These are phyloP conservation scores for Rotaria sp. DNA, from an alignment of 2,888 invertebrate genomes.

Conservation along the genomic window DNA sequence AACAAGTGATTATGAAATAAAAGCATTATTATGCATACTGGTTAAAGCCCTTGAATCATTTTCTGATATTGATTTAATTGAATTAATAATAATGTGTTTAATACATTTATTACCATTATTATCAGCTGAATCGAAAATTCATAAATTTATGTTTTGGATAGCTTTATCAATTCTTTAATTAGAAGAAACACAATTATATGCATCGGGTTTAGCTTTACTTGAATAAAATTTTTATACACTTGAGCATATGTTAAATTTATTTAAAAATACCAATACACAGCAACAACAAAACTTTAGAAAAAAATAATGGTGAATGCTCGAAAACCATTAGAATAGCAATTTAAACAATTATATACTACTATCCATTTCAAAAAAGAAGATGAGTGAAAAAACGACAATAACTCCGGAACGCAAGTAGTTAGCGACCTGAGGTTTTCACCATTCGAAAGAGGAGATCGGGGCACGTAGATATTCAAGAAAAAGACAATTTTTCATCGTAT, in stretches of 20 bases:
- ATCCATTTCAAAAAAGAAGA: too few relatives aligned
- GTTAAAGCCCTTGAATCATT: conserved; percentile 78
- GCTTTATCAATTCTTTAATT: conserved; percentile 85
- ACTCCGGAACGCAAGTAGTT: too few relatives aligned
- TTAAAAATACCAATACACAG: conserved; percentile 61
- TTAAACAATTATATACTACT: conserved; percentile 68
- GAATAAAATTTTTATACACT: conserved; percentile 93
- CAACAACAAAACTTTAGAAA: conserved; percentile 75
- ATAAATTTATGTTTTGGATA: conserved; percentile 90
- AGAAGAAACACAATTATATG: conserved; percentile 84
- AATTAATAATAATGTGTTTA: conserved; percentile 89
- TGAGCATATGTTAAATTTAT: conserved; percentile 57
- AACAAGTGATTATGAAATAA: conserved; percentile 69
- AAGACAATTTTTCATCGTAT: too few relatives aligned
- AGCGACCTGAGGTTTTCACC: too few relatives aligned
- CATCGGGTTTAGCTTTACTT: conserved; percentile 81
- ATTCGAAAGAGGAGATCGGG: too few relatives aligned
- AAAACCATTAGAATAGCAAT: conserved; percentile 92
- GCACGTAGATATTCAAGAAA: too few relatives aligned
- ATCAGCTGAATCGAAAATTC: conserved; percentile 67
- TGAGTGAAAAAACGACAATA: too few relatives aligned
- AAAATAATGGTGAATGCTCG: conserved; percentile 86
- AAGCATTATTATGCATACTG: conserved; percentile 79
- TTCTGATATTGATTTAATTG: conserved; percentile 75
- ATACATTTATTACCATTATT: conserved; percentile 84